These are phyloP conservation scores for Scylla paramamosain DNA, from an alignment of 1,140 invertebrate genomes.

Conservation along the genomic window DNA sequence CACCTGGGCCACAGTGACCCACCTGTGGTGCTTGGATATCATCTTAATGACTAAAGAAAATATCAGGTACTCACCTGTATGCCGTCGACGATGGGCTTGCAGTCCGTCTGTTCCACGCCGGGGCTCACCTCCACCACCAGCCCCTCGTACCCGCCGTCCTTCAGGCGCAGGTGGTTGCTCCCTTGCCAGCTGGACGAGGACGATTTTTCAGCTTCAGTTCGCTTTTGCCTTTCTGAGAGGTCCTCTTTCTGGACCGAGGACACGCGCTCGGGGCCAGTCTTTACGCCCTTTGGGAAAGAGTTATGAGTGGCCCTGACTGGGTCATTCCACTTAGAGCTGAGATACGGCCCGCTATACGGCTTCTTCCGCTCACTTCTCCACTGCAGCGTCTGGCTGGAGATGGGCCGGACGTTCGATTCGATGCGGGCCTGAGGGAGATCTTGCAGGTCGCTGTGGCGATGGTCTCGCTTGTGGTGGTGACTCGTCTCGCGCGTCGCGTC, in stretches of 20 bases:
- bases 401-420: conserved; percentile 58
- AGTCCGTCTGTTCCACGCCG: conserved; percentile 56
- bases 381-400: conserved; percentile 34
- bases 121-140: conserved; percentile 64
- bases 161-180: conserved; percentile 54
- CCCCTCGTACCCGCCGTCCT: conserved; percentile 59
- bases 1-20: no score
- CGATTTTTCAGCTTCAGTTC: conserved; percentile 48
- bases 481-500: not conserved
- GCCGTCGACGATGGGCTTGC: conserved; percentile 56
- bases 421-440: conserved; percentile 43
- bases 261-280: conserved; percentile 31
- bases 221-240: conserved; percentile 54
- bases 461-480: conserved; percentile 55
- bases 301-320: conserved; percentile 46
- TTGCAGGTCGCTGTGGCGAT: conserved; percentile 24
- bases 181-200: not conserved
- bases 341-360: not conserved
- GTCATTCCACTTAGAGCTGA: conserved; percentile 58
- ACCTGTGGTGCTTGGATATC: no score
- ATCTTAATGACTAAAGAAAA: not conserved
- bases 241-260: conserved; percentile 14
- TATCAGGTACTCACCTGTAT: conserved; percentile 47
- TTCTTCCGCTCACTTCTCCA: conserved; percentile 39
- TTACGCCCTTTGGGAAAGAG: conserved; percentile 19